These are phyloP conservation scores for Megalops atlanticus DNA, from an alignment of 2,113 vertebrate genomes.

Conservation along the genomic window DNA sequence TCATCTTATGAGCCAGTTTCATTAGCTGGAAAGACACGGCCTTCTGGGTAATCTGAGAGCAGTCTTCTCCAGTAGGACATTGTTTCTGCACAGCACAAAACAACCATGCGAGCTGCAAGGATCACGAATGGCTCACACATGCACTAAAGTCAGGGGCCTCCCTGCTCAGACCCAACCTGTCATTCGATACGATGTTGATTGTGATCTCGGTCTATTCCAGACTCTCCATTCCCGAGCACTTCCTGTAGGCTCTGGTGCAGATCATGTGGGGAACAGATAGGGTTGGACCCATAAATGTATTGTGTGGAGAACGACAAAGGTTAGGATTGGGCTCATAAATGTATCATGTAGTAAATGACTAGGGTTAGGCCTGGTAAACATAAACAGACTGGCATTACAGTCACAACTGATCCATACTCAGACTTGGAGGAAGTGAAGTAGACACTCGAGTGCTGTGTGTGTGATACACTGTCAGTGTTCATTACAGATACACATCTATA, in stretches of 20 bases:
- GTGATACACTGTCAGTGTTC: neutral
- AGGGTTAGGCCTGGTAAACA: neutral
- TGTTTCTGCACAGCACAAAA: neutral
- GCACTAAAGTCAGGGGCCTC: neutral
- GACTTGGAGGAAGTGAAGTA: neutral
- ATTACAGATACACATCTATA: neutral
- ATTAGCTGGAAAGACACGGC: constrained; percentile 13
- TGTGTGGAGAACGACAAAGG: neutral
- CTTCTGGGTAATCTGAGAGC: constrained; percentile 27
- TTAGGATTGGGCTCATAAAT: neutral
- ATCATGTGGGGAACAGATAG: neutral
- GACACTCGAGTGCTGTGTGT: neutral
- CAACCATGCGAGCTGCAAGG: neutral
- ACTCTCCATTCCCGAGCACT: neutral
- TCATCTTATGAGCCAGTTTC: neutral
- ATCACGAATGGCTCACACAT: neutral
- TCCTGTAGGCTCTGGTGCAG: neutral
- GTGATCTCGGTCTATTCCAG: neutral
- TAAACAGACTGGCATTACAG: neutral
- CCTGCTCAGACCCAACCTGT: neutral
- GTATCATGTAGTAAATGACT: neutral
- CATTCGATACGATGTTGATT: neutral
- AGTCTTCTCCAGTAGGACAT: neutral
- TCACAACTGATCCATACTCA: neutral
- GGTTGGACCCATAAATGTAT: neutral